Conservation (phyloP, 2,797 vertebrate genomes). For the Labroides dimidiatus region DNA sequence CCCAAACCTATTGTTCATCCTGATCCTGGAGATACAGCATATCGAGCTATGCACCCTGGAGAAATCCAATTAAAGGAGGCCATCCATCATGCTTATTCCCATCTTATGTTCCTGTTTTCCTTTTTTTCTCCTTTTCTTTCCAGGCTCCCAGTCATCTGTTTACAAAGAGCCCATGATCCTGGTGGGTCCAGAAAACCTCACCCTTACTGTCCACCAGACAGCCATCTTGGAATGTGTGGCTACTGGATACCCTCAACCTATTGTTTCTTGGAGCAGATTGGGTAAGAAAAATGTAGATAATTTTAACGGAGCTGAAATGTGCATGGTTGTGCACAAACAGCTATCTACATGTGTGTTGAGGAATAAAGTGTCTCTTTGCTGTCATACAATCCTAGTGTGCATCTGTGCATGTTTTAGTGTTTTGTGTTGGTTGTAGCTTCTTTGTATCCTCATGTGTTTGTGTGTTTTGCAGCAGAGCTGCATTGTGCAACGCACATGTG, state of each 20-base stretch:
- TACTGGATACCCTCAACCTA: conserved; percentile 96
- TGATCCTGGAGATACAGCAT: conserved; percentile 61
- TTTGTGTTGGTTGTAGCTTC: conserved; percentile 9
- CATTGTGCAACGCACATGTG: conserved; percentile 33
- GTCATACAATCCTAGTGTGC: neutral
- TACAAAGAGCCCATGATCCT: conserved; percentile 98
- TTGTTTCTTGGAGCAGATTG: conserved; percentile 98
- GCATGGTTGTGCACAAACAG: neutral
- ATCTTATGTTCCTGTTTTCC: conserved; percentile 37
- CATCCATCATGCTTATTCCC: conserved; percentile 69
- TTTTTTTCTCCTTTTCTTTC: conserved; percentile 30
- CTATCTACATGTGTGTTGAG: conserved; percentile 16
- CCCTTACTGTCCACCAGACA: conserved; percentile 97
- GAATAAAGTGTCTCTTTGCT: conserved; percentile 3
- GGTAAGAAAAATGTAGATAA: conserved; percentile 84
- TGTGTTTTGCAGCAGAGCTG: conserved; percentile 13
- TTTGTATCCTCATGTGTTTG: conserved; percentile 26
- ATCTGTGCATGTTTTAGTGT: conserved; percentile 9
- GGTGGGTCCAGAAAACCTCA: conserved; percentile 97
- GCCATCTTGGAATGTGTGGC: conserved; percentile 98
- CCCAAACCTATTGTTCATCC: conserved; percentile 54
- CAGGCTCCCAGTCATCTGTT: conserved; percentile 92
- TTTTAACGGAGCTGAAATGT: conserved; percentile 16
- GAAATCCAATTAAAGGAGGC: conserved; percentile 76
- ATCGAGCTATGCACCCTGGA: conserved; percentile 66